phyloP scores from a whole-genome alignment of 2,888 invertebrate species.

The Hirtodrosophila duncani region DNA sequence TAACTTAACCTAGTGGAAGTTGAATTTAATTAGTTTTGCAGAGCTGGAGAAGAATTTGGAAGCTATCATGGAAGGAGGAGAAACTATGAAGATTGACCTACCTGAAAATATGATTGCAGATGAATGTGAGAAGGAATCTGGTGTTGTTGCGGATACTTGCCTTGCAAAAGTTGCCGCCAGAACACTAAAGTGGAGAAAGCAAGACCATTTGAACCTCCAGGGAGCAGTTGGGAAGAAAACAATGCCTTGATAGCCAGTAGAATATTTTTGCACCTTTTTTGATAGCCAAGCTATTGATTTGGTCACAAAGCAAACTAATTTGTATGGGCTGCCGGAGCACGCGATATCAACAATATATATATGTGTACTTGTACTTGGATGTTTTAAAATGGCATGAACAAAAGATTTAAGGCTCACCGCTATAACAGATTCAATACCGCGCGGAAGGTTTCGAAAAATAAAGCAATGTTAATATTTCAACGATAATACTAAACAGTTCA shows the following conservation, averaged over 20 bases:
- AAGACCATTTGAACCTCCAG: not conserved
- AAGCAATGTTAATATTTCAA: too few relatives aligned
- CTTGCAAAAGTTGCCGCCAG: not conserved
- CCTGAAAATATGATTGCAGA: too few relatives aligned
- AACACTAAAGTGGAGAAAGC: not conserved
- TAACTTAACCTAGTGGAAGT: too few relatives aligned
- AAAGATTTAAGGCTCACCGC: too few relatives aligned
- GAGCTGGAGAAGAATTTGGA: too few relatives aligned
- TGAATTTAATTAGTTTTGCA: too few relatives aligned
- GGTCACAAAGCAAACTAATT: slow-evolving; percentile 1
- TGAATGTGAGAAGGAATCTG: not conserved
- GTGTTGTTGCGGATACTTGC: too few relatives aligned
- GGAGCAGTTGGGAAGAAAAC: not conserved
- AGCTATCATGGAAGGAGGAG: too few relatives aligned
- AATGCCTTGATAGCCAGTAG: not conserved
- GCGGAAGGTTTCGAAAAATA: too few relatives aligned
- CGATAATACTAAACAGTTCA: too few relatives aligned
- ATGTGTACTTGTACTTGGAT: not conserved
- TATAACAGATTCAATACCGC: slow-evolving; percentile 19
- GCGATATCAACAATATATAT: not conserved
- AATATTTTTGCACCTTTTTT: slow-evolving; percentile 1
- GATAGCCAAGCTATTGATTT: not conserved
- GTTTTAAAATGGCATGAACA: not conserved
- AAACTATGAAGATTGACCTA: too few relatives aligned
- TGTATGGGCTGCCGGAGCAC: too few relatives aligned